Conservation (phyloP, 2,113 vertebrate genomes). For the Oryzias curvinotus region DNA sequence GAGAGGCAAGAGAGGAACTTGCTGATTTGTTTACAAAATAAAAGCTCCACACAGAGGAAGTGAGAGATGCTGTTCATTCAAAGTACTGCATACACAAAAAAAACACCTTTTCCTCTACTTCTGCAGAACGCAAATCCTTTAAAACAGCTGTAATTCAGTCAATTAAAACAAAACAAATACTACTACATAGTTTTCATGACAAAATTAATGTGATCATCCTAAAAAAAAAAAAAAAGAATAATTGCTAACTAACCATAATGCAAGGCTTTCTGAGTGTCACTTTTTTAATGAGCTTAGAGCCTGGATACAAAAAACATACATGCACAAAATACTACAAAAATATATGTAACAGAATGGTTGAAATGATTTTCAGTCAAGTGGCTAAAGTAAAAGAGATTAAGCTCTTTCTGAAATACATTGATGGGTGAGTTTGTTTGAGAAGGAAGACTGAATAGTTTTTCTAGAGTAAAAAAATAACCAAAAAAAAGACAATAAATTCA, state of each 20-base stretch:
- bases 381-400: conserved; percentile 54
- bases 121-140: conserved; percentile 37
- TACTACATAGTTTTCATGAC: conserved; percentile 66
- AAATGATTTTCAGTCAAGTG: conserved; percentile 21
- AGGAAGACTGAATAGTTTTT: conserved; percentile 12
- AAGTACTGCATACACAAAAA: conserved; percentile 65
- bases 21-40: not conserved
- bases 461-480: not conserved
- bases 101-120: conserved; percentile 38
- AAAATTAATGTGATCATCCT: conserved; percentile 68
- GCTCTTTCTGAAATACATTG: conserved; percentile 60
- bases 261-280: conserved; percentile 46
- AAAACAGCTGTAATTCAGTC: conserved; percentile 55
- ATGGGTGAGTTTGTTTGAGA: conserved; percentile 32
- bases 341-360: conserved; percentile 27
- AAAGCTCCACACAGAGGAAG: conserved; percentile 1
- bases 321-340: conserved; percentile 20
- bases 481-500: not conserved
- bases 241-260: conserved; percentile 41
- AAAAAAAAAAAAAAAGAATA: conserved; percentile 63
- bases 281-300: conserved; percentile 37
- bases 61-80: conserved; percentile 68
- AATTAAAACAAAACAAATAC: conserved; percentile 42
- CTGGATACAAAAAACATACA: conserved; percentile 31
- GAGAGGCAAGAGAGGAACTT: too few relatives aligned